Evolutionary conservation across 2,113 vertebrate species (phyloP), one percentile per base, ranked within the genome.

Genomic region (Ailuropoda melanoleuca): DNA sequence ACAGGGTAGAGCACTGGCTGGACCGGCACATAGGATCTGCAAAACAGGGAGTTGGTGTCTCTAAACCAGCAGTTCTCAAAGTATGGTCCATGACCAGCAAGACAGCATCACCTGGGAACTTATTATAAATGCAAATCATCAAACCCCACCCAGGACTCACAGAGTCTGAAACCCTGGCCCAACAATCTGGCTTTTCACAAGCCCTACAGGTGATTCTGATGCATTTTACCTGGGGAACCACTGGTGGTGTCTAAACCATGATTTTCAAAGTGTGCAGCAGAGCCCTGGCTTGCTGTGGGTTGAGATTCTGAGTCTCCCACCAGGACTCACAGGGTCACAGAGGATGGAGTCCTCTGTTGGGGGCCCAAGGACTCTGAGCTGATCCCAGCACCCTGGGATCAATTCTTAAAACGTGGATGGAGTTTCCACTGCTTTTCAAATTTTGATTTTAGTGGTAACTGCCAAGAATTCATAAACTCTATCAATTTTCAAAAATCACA

Each of bases 401-500:
- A 43, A 53, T 72, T 74, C 87, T 55, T 18, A 53, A 82, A 96
- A 43, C 31, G 37, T 39, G 4, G 46, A 56, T 29, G 29, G 84
- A 86, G 15, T 24, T 66, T 34, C 24, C 23, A 56, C 17, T 50
- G 78, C 37, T 95, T 88, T 81, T 68, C 13, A 74, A 86, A 82
- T 46, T 34, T 43, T 62, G 10, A 19, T 68, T 92, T 87, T 80
- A 84, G 62, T 24, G 64, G n/a, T 72, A 43, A 89, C 15, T 37
- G 9, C 43, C 62, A 93, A 75, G 70, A 85, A 89, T 31, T 91
- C 18, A 70, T n/a, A 86, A 53, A 68, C 81, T 60, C 43, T 60
- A 62, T 75, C n/a, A 68, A 88, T 39, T 91, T 74, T 80, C 77
- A 92, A 88, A 95, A 86, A 37, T 80, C 56, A 62, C 31, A 70